Evolutionary conservation across 2,888 invertebrate species (phyloP), one percentile per base, ranked within the genome.

Genomic region (Euplagia quadripunctaria): DNA sequence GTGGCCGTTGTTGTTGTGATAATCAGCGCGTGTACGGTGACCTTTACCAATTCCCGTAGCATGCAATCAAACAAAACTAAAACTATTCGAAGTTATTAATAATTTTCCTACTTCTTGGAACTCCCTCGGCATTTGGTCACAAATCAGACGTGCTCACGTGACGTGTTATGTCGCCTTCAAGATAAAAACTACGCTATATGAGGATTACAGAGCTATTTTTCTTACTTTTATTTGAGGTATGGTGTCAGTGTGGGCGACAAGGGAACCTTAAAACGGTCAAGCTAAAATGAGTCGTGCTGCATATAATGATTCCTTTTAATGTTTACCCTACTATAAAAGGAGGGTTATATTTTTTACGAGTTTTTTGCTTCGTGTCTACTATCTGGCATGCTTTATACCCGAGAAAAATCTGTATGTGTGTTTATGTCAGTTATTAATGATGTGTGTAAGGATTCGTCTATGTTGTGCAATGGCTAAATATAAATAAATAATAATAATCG

Each of bases 131-230:
- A 77, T 75, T 71, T 71, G 73, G 86, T 85, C 80, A 92, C 92
- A 92, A 92, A 94, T 94, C 92, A 93, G 88, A 88, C 81, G 85
- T 82, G 81, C 31, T 52, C 52, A 31, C 20, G 17, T 43, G 73
- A 14, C 64, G 17, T 65, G 65, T 66, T 12, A 61, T 31, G 20
- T n/a, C 20, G 43, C n/a, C 12, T 42, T 41, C 20, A 58, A 66
- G 61, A 66, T 73, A 70, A 63, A 46, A 43, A 43, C 64, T 46
- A 16, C 58, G 61, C 61, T 61, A 31, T 68, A 68, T 61, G 58
- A 9, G 12, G 46, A 46, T 31, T n/a, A 16, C 8, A 51, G 85
- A 87, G 87, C 88, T 92, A 91, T 91, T 89, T 91, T 91, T 90
- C 91, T 87, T 80, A 82, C 83, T 83, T 85, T 82, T 86, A 31